These are phyloP conservation scores for Sipha maydis DNA, from an alignment of 2,888 invertebrate species.

Conservation along the genomic window DNA sequence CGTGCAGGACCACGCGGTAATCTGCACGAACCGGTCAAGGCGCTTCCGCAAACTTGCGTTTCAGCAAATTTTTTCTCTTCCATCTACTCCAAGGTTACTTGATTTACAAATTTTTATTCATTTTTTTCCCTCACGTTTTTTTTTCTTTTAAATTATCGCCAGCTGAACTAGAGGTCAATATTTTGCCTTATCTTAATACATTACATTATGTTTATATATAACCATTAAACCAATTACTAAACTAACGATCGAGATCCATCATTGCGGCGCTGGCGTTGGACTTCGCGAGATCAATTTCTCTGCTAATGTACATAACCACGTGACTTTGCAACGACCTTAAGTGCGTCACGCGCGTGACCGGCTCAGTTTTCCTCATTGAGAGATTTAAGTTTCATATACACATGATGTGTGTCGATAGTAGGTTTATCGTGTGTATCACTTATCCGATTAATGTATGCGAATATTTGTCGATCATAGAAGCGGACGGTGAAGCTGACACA, in stretches of 20 bases:
- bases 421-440: background rate
- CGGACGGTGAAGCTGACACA: background rate
- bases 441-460: background rate
- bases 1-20: background rate
- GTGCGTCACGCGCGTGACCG: slow-evolving; percentile 19
- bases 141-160: background rate
- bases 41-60: slow-evolving; percentile 16
- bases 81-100: slow-evolving; percentile 6
- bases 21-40: slow-evolving; percentile 27
- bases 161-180: background rate
- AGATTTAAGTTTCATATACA: background rate
- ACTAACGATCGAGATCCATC: background rate
- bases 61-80: background rate
- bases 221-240: background rate
- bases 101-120: background rate
- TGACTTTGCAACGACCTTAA: slow-evolving; percentile 58
- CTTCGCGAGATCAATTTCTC: background rate
- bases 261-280: background rate
- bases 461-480: background rate
- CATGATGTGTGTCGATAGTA: background rate
- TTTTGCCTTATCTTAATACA: background rate
- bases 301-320: background rate
- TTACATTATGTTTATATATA: background rate
- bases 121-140: background rate
- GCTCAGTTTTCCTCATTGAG: background rate